Base-by-base conservation (phyloP, 2,113 vertebrate genomes). In the Hippolais icterina region DNA sequence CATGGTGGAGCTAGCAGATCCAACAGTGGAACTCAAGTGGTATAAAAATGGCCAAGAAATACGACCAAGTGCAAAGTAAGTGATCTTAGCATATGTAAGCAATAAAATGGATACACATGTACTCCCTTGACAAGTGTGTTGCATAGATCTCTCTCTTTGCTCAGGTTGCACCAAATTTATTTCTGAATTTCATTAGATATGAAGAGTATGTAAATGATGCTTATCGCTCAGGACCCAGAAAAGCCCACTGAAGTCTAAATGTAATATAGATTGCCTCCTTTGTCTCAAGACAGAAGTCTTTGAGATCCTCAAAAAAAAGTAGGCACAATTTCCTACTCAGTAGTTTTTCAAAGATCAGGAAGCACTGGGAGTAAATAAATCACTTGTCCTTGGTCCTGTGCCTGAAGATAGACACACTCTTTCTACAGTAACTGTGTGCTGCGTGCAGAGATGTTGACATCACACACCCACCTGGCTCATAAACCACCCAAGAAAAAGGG, bases 11-110 rank as follows among this genome's bases (percentile, higher is more conserved):
- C 95, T 99, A 76, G 98, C 99, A 57, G 99, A 99, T 91, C 99
- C 99, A 71, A 99, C 99, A 21, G 97, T 99, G 84, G 99, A 99
- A n/a, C 98, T 99, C 78, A 99, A 99, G 98, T 99, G 99, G 99
- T 99, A 99, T 96, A 99, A 99, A 98, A 99, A 99, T 72, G 99
- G 99, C 37, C 99, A 99, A 94, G 99, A 99, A 97, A 99, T 99
- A 94, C 98, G 99, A 65, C 99, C 99, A 20, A 97, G 98, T 91
- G 98, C 99, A 91, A 99, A 99, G 99, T 99, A 99, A 97, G 99
- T 98, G 70, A 35, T 4, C 46, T 87, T 89, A 76, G 19, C 27
- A 4, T 49, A 27, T 11, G 6, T 50, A 49, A 76, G 13, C 21
- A 78, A 57, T 42, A 39, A 65, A 66, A 65, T 18, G 35, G 27